These are phyloP conservation scores for Tetramorium bicarinatum DNA, from an alignment of 2,888 invertebrate genomes.

Conservation along the genomic window DNA sequence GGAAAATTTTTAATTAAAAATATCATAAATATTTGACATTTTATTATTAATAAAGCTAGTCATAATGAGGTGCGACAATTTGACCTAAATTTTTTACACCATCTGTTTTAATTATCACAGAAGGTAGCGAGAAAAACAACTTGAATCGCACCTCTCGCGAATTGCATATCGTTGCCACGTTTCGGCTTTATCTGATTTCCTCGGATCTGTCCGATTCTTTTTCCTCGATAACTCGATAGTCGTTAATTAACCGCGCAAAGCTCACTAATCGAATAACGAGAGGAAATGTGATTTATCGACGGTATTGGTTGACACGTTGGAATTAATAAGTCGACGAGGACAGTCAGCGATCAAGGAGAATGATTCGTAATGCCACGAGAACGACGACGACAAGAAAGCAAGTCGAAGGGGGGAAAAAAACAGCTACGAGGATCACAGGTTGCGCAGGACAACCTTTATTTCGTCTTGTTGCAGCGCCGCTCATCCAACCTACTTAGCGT, in stretches of 20 bases:
- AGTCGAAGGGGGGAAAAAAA: not conserved
- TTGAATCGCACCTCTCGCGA: not conserved
- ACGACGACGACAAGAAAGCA: not conserved
- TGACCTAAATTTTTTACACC: not conserved
- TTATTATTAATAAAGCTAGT: not conserved
- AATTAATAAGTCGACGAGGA: slow-evolving; percentile 62
- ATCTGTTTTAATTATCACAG: not conserved
- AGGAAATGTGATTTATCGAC: slow-evolving; percentile 67
- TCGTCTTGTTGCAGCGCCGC: slow-evolving; percentile 29
- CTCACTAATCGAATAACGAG: slow-evolving; percentile 67
- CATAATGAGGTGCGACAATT: not conserved
- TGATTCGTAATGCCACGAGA: slow-evolving; percentile 51
- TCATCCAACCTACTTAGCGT: slow-evolving; percentile 48
- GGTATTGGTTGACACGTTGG: slow-evolving; percentile 52
- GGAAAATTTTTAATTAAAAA: not conserved
- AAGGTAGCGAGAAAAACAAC: not conserved
- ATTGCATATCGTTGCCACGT: not conserved
- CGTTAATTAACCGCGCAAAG: slow-evolving; percentile 66
- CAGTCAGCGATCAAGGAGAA: slow-evolving; percentile 53
- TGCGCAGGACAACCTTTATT: slow-evolving; percentile 31
- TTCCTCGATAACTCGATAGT: slow-evolving; percentile 53
- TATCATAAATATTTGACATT: slow-evolving; percentile 31
- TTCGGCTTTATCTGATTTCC: slow-evolving; percentile 33
- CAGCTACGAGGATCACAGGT: not conserved
- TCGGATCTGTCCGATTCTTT: slow-evolving; percentile 16